phyloP scores from a whole-genome alignment of 2,113 vertebrate genomes.

The Hipposideros armiger region DNA sequence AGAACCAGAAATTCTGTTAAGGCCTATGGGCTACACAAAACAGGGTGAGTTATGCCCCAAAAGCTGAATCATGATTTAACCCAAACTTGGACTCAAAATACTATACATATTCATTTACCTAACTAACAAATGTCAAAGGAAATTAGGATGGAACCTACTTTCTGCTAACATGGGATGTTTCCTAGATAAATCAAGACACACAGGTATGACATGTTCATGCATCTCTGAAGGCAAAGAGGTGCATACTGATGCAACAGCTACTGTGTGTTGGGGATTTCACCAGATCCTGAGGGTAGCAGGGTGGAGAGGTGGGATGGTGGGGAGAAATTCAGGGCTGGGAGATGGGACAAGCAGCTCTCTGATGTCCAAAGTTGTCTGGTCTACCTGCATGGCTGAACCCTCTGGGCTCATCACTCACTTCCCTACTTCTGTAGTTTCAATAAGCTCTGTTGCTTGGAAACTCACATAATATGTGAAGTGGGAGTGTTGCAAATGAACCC shows the following conservation, averaged over 20 bases:
- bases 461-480: conserved; percentile 35
- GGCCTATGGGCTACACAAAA: neutral
- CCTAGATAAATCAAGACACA: neutral
- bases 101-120: neutral
- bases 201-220: neutral
- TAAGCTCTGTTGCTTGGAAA: conserved; percentile 72
- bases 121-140: conserved; percentile 3
- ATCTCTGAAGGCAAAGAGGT: neutral
- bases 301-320: neutral
- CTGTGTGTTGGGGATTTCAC: neutral
- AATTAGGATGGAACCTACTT: neutral
- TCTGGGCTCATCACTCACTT: neutral
- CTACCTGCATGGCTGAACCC: neutral
- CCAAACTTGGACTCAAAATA: neutral
- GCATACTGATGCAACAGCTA: neutral
- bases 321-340: neutral
- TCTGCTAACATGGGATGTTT: neutral
- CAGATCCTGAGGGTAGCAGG: neutral
- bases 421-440: conserved; percentile 12
- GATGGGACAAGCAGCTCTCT: neutral
- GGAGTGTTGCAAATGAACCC: neutral
- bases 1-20: neutral
- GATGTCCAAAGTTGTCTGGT: neutral
- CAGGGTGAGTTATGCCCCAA: neutral
- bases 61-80: neutral